phyloP scores from a whole-genome alignment of 2,888 invertebrate species.

The Drosophila peninsularis region DNA sequence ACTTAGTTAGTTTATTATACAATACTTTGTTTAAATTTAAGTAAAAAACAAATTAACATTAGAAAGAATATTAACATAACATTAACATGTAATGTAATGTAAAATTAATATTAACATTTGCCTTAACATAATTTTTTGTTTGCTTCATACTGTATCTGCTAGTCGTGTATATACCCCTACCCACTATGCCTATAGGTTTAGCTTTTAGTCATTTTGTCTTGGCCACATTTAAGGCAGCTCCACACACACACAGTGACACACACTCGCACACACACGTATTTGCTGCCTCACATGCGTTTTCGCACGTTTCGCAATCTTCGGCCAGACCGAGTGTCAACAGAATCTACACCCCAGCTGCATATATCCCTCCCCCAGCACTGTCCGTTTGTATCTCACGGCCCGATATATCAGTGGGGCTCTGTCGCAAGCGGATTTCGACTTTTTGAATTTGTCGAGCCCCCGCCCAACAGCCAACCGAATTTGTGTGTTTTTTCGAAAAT shows the following conservation, averaged over 20 bases:
- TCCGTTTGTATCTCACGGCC: constrained; percentile 24
- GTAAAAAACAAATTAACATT: too few species aligned
- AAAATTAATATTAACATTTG: not conserved
- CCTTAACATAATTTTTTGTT: not conserved
- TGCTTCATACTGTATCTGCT: not conserved
- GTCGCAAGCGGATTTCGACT: constrained; percentile 54
- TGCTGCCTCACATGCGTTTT: constrained; percentile 38
- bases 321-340: constrained; percentile 51
- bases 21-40: too few species aligned
- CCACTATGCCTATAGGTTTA: constrained; percentile 1
- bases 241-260: not conserved
- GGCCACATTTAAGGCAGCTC: constrained; percentile 30
- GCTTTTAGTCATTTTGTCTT: constrained; percentile 21
- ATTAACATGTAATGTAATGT: too few species aligned
- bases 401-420: constrained; percentile 21
- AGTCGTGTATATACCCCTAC: not conserved
- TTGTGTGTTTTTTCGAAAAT: constrained; percentile 50
- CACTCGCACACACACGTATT: not conserved
- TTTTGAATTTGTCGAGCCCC: constrained; percentile 61
- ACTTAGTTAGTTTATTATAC: too few species aligned
- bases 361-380: not conserved
- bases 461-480: constrained; percentile 6
- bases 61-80: too few species aligned
- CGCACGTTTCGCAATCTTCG: constrained; percentile 51
- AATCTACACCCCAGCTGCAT: constrained; percentile 13